Base-by-base conservation (phyloP, 1,140 invertebrate genomes). In the Pogonognathellus flavescens region DNA sequence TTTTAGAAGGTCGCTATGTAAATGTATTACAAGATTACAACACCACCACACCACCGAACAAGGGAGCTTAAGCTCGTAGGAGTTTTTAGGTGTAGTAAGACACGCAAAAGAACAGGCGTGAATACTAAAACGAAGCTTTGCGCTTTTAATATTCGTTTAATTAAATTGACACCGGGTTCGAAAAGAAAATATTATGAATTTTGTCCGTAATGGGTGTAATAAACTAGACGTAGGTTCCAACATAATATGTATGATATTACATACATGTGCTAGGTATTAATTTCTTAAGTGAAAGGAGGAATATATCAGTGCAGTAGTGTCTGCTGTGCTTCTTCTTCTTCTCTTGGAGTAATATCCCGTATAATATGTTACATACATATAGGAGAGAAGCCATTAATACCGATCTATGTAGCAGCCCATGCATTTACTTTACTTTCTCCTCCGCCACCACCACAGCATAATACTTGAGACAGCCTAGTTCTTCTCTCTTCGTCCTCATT, bases 101-200 rank as follows among this genome's bases (percentile, higher is more conserved):
- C 31, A 41, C 31, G 31, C 13, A 66, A 20, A 66, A 66, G 62
- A 66, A 25, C 6, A 66, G 62, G 62, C 62, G 62, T 25, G 62
- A 66, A 20, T 66, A 25, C 14, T 25, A 25, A 6, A 6, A 6
- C 1, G 49, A 76, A 31, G 25, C 49, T 76, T 76, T 13, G 31
- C 49, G 31, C 11, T 57, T 49, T 76, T 49, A 41, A 41, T 76
- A 76, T 76, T 41, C 31, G 70, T 31, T 76, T 76, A 76, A 76
- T 76, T 76, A 76, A 76, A 76, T 76, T 25, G 70, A 76, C 70
- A 76, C 25, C 70, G 7, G 70, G 70, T 76, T 76, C 62, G 70
- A 31, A 76, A 76, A 76, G n/a, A 50, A 76, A 76, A 50, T 18
- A 50, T 76, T 50, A 76, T 76, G 31, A 76, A 76, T 76, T 76